Conservation (phyloP, 1,140 invertebrate species). For the Streblospio benedicti region DNA sequence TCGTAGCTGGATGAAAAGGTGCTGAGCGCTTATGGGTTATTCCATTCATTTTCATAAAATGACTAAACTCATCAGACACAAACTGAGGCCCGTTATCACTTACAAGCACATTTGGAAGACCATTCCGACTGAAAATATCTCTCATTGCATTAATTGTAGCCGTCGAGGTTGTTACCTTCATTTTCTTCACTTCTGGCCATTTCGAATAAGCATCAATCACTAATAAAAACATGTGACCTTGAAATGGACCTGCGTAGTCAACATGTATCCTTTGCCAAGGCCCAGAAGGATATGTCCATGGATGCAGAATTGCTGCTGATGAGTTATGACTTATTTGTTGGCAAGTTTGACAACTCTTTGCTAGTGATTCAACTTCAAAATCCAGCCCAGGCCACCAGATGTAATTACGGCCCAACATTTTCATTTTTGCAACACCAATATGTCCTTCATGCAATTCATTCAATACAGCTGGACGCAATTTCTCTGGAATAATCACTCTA, state of each 20-base stretch:
- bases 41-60: slow-evolving; percentile 40
- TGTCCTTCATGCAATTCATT: slow-evolving; percentile 46
- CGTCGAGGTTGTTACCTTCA: slow-evolving; percentile 15
- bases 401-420: slow-evolving; percentile 22
- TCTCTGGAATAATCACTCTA: slow-evolving; percentile 21
- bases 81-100: slow-evolving; percentile 47
- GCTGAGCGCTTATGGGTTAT: slow-evolving; percentile 38
- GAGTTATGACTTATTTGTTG: background rate
- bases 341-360: slow-evolving; percentile 3
- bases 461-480: slow-evolving; percentile 33
- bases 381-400: background rate
- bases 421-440: slow-evolving; percentile 50
- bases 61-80: slow-evolving; percentile 35
- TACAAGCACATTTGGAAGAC: slow-evolving; percentile 37
- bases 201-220: slow-evolving; percentile 10
- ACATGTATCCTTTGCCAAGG: slow-evolving; percentile 7
- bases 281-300: background rate
- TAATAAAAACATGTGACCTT: slow-evolving; percentile 3
- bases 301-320: background rate
- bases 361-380: background rate
- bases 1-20: slow-evolving; percentile 43
- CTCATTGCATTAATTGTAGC: slow-evolving; percentile 22
- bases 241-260: slow-evolving; percentile 1
- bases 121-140: slow-evolving; percentile 36
- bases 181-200: background rate